Conservation (phyloP, 2,113 vertebrate species). For the Brachyhypopomus occidentalis region DNA sequence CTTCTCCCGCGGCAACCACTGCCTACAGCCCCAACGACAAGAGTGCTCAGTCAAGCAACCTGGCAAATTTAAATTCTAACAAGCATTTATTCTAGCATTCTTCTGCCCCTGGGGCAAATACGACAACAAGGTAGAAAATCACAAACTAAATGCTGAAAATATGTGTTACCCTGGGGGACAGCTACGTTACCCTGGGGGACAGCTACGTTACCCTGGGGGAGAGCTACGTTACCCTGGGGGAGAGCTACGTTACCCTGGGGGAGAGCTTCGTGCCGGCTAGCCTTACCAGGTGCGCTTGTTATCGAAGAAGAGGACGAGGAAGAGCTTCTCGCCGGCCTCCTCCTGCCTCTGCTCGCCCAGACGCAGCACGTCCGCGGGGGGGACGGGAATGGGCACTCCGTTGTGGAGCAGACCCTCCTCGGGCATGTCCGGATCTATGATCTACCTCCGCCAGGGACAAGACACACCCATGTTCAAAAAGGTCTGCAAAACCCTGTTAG, state of each 20-base stretch:
- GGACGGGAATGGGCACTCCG: constrained; percentile 95
- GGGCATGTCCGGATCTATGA: constrained; percentile 96
- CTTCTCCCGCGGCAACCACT: constrained; percentile 95
- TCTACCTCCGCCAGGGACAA: constrained; percentile 67
- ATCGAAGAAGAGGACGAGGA: constrained; percentile 98
- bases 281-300: constrained; percentile 98
- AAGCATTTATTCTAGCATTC: no score
- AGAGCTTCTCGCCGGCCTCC: constrained; percentile 88
- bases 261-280: neutral
- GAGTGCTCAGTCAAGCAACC: neutral
- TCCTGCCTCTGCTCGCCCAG: constrained; percentile 90
- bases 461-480: neutral
- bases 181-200: neutral
- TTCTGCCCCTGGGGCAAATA: no score
- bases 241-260: neutral
- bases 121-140: no score
- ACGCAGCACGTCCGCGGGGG: constrained; percentile 88
- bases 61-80: neutral
- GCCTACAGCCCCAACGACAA: constrained; percentile 72
- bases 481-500: no score
- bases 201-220: no score
- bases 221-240: no score
- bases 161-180: no score
- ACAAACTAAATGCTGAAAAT: no score
- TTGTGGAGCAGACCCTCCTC: constrained; percentile 95